Conservation (phyloP, 2,797 vertebrate species). For the Oophaga sylvatica region DNA sequence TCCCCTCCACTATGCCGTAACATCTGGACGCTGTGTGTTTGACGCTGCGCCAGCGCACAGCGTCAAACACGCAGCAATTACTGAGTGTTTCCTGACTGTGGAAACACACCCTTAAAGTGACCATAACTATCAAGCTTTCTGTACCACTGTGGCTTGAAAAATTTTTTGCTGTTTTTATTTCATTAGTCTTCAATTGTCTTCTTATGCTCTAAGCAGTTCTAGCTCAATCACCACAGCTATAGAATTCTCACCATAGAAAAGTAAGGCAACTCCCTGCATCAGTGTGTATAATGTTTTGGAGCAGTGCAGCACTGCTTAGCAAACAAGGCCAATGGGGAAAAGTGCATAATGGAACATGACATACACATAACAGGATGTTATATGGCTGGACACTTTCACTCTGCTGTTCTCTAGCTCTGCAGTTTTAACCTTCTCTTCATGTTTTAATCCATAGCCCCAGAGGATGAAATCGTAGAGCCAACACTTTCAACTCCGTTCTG, state of each 20-base stretch:
- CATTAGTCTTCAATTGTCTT: too few species aligned
- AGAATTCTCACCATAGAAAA: background rate
- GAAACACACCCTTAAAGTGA: too few species aligned
- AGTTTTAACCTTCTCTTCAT: constrained; percentile 39
- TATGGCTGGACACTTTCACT: constrained; percentile 39
- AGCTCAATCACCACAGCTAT: too few species aligned
- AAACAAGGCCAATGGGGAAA: background rate
- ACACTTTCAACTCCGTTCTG: constrained; percentile 48
- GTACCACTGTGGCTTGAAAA: too few species aligned
- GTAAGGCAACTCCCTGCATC: background rate
- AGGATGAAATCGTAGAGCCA: constrained; percentile 49
- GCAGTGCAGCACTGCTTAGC: background rate
- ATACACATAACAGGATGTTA: constrained; percentile 26
- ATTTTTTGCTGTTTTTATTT: too few species aligned
- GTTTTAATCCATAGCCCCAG: constrained; percentile 48
- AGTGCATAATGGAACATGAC: constrained; percentile 12
- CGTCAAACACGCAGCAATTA: too few species aligned
- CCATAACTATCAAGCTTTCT: too few species aligned
- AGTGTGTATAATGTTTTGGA: background rate
- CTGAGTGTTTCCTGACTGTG: too few species aligned
- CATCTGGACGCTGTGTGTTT: too few species aligned
- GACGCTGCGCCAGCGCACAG: too few species aligned
- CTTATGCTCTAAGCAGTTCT: too few species aligned
- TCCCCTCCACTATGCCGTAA: too few species aligned
- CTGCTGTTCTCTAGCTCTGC: constrained; percentile 10